A percentile compares a stretch with the other conserved stretches of the same genome.
phyloP scores from a whole-genome alignment of 1,140 invertebrate species.

The Leptinotarsa defecta region DNA sequence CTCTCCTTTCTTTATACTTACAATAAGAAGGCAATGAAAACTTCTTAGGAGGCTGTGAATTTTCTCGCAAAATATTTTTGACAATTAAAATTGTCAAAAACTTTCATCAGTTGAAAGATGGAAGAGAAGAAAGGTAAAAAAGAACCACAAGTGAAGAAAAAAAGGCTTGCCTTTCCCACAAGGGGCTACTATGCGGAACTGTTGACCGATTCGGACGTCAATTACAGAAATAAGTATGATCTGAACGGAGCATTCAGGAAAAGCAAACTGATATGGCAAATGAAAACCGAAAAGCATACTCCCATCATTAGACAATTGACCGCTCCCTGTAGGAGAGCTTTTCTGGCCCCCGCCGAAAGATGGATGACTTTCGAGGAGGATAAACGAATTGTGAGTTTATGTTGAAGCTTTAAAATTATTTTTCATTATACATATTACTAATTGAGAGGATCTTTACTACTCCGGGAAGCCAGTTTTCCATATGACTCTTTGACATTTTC shows the following conservation, averaged over 20 bases:
- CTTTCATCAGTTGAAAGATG: too few relatives aligned
- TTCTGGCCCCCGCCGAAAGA: slow-evolving; percentile 60
- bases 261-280: slow-evolving; percentile 52
- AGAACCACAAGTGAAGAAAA: too few relatives aligned
- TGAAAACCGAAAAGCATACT: slow-evolving; percentile 57
- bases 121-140: too few relatives aligned
- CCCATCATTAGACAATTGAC: slow-evolving; percentile 58
- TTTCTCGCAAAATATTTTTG: too few relatives aligned
- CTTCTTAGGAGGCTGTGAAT: too few relatives aligned
- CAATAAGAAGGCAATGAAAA: too few relatives aligned
- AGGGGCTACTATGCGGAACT: slow-evolving; percentile 40
- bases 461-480: too few relatives aligned
- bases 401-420: neutral
- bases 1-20: too few relatives aligned
- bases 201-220: slow-evolving; percentile 28
- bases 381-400: slow-evolving; percentile 60
- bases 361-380: slow-evolving; percentile 65
- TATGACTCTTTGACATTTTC: too few relatives aligned
- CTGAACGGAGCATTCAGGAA: slow-evolving; percentile 50
- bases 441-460: too few relatives aligned
- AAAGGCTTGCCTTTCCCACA: neutral
- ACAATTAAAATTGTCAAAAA: too few relatives aligned
- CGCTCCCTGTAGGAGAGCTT: slow-evolving; percentile 53
- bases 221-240: slow-evolving; percentile 19
- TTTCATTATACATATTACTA: neutral